Evolutionary conservation across 2,888 invertebrate genomes (phyloP).

Genomic region (Platypus cylindrus): DNA sequence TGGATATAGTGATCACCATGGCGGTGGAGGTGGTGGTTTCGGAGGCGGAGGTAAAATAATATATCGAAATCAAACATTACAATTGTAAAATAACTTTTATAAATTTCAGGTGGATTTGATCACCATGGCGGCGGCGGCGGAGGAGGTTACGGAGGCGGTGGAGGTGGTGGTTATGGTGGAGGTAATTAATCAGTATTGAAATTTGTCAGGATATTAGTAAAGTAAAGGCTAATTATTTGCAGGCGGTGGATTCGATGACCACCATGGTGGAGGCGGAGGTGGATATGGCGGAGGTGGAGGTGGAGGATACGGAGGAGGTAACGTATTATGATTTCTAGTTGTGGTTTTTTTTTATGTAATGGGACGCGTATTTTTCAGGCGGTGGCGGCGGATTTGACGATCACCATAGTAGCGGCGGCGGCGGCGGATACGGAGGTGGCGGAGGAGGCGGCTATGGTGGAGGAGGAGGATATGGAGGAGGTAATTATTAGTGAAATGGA

Average conservation of each 20-base stretch:
- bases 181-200: too few relatives aligned
- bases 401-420: constrained; percentile 2
- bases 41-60: constrained; percentile 1
- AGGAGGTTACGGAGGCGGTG: constrained; percentile 10
- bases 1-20: background rate
- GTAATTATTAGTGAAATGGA: too few relatives aligned
- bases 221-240: constrained; percentile 2
- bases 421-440: background rate
- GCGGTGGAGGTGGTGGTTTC: constrained; percentile 5
- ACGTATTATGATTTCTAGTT: too few relatives aligned
- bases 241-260: constrained; percentile 3
- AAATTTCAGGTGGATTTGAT: background rate
- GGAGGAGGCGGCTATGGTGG: constrained; percentile 7
- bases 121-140: constrained; percentile 9
- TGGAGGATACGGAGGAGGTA: constrained; percentile 9
- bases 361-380: too few relatives aligned
- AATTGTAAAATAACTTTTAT: background rate
- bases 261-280: constrained; percentile 1
- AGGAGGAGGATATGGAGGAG: constrained; percentile 10
- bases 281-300: constrained; percentile 5
- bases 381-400: constrained; percentile 6
- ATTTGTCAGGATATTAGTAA: too few relatives aligned
- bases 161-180: constrained; percentile 11
- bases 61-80: background rate
- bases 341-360: too few relatives aligned